Conservation (phyloP, 1,140 invertebrate species). For the Trichogramma pretiosum region DNA sequence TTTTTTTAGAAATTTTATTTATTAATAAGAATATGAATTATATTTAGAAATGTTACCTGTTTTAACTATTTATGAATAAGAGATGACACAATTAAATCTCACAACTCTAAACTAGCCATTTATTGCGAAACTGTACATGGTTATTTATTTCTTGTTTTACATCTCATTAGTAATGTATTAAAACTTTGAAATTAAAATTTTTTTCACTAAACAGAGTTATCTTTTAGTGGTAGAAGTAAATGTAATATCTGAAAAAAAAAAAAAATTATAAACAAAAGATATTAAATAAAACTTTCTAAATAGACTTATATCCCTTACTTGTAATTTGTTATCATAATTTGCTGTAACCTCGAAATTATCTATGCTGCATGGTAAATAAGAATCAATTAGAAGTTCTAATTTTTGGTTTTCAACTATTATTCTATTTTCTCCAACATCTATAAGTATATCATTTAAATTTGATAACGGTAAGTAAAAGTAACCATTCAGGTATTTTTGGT, state of each 20-base stretch:
- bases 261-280: conserved; percentile 12
- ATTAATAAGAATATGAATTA: no score
- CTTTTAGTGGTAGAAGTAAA: conserved; percentile 27
- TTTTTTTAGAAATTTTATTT: no score
- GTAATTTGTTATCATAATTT: conserved; percentile 52
- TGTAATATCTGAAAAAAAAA: conserved; percentile 33
- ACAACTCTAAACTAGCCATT: no score
- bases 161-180: no score
- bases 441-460: conserved; percentile 45
- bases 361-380: conserved; percentile 57
- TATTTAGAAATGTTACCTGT: no score
- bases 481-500: conserved; percentile 17
- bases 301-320: conserved; percentile 40
- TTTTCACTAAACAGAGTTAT: no score
- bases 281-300: conserved; percentile 5
- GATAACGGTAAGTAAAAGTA: conserved; percentile 46
- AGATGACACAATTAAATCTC: no score
- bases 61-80: no score
- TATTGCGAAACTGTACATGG: no score
- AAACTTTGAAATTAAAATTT: no score
- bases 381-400: conserved; percentile 53
- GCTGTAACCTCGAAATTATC: conserved; percentile 51
- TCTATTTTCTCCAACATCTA: conserved; percentile 64
- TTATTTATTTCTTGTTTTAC: neutral
- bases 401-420: conserved; percentile 55